Evolutionary conservation across 2,113 vertebrate species (phyloP), one percentile per base, ranked within the genome.

Genomic region (Triplophysa rosa): DNA sequence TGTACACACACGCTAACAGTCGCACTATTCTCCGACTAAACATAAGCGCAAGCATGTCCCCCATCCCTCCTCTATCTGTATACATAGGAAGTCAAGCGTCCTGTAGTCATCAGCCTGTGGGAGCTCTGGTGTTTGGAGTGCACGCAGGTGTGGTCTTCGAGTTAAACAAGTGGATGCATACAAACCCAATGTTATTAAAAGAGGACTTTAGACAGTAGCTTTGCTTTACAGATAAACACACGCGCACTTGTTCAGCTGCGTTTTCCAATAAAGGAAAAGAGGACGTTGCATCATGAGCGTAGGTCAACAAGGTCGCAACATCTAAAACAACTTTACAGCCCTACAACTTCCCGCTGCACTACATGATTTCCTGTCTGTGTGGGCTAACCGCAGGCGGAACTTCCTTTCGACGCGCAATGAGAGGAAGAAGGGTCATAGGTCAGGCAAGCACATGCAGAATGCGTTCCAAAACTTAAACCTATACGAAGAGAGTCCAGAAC

Each of bases 51-150:
- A 19, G 23, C 19, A 84, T 77, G 73, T 87, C 86, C 85, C 89
- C 86, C 82, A 87, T 91, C 86, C 85, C 67, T 40, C 77, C 82
- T 84, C 77, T 89, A 89, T 65, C 88, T 91, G 90, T 90, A 89
- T 89, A 90, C 40, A 64, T n/a, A 66, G 62, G 17, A 77, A 49
- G 74, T 52, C 45, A 65, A 65, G 61, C 12, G 19, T 58, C 72
- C 58, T 11, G 58, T 11, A 16, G 73, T 10, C 8, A 54, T 59
- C 58, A 10, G 67, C 58, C 24, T 40, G 40, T 33, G 33, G 42
- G n/a, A 61, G 37, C 24, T 52, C 58, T 11, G 1, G 24, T 23
- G 67, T 64, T 62, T 79, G 58, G 74, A 70, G 58, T 71, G 67
- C 59, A 63, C 63, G 78, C 68, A 71, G 67, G 78, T 74, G 54